A percentile compares a stretch with the other conserved stretches of the same genome.
Conservation (phyloP, 1,140 invertebrate genomes). For the Ceratina japonica region DNA sequence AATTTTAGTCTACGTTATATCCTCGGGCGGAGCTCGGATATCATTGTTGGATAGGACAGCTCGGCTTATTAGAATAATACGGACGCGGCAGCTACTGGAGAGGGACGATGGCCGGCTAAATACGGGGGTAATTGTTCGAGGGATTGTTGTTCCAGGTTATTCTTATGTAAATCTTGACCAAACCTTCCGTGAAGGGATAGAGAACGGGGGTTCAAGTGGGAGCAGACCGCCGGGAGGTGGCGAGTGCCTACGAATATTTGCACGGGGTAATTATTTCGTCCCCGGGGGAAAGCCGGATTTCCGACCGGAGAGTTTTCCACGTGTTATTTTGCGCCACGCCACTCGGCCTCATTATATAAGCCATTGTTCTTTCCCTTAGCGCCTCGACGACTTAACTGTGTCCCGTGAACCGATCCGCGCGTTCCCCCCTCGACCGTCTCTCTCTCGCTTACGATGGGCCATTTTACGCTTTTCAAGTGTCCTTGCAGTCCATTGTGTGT, state of each 20-base stretch:
- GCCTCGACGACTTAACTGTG: conserved; percentile 44
- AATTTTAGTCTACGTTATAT: conserved; percentile 41
- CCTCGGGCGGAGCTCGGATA: conserved; percentile 35
- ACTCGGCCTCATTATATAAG: conserved; percentile 62
- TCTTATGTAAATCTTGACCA: conserved; percentile 78
- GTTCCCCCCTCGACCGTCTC: neutral
- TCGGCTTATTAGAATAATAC: conserved; percentile 76
- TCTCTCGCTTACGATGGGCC: neutral
- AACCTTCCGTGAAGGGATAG: conserved; percentile 58
- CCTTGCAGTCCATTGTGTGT: neutral
- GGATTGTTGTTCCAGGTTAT: conserved; percentile 76
- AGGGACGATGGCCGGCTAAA: conserved; percentile 64
- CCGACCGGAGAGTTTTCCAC: conserved; percentile 62
- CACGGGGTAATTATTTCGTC: conserved; percentile 75
- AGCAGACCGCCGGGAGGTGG: neutral
- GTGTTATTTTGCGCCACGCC: conserved; percentile 64
- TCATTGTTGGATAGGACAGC: conserved; percentile 61
- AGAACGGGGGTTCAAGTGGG: neutral
- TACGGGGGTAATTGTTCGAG: conserved; percentile 75
- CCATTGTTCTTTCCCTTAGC: conserved; percentile 68
- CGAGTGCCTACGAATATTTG: conserved; percentile 72
- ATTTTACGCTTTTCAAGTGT: conserved; percentile 30
- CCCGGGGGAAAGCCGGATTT: conserved; percentile 63
- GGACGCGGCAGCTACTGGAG: conserved; percentile 58
- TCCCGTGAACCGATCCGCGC: conserved; percentile 31